Base-by-base conservation (phyloP, 2,113 vertebrate species). In the Myiozetetes cayanensis region DNA sequence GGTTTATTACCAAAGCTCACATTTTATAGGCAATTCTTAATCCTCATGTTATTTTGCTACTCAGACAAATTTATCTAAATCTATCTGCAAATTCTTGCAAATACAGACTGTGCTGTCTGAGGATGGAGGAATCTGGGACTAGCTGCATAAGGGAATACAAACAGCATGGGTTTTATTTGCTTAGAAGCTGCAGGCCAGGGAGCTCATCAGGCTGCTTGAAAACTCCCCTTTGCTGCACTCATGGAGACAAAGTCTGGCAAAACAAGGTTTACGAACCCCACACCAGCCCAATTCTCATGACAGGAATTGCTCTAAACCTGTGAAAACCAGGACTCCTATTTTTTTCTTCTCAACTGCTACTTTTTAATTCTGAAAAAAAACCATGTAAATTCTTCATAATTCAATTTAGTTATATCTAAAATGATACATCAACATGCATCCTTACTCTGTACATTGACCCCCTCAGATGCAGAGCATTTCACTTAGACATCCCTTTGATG, bases 1-100 rank as follows among this genome's bases (percentile, higher is more conserved):
- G 92, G 70, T 94, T 88, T 90, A 83, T 94, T 96, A 97, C 82
- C 83, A 96, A 92, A 93, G 81, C 83, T 95, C 78, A 73, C 56
- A 93, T 95, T 95, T 94, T 93, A 94, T 37, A 84, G 85, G 67
- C 93, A 95, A 70, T 86, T 85, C 83, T 82, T 97, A 95, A 96
- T 56, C 77, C 70, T 78, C 56, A 2, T 93, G 89, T 82, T 95
- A 86, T 89, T 93, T 85, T 85, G 61, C 87, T 94, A 63, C 80
- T 92, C 81, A 94, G 79, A 92, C 65, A 44, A 87, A 89, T 90
- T 82, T 92, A 87, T 89, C 88, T 93, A 96, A 90, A 74, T 23
- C 47, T 90, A 87, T 90, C 85, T 65, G 76, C 50, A 76, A 80
- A 63, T 81, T 94, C 93, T 74, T 94, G 74, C 91, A 79, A 92